Evolutionary conservation across 1,140 invertebrate species (phyloP).

Genomic region (Phthorimaea operculella): DNA sequence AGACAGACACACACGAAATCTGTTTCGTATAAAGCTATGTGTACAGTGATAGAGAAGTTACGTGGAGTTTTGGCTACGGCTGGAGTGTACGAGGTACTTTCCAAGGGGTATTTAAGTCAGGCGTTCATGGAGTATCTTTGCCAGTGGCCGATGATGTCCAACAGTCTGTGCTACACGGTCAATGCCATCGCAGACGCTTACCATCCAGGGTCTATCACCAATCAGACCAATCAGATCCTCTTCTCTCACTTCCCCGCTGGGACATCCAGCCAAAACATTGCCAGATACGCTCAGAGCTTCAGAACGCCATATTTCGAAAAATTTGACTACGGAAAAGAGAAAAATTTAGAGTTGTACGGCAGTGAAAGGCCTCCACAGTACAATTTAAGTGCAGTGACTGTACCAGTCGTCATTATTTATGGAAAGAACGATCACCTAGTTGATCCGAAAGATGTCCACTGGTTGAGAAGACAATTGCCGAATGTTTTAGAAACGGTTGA

Average conservation of each 20-base stretch:
- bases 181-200: constrained; percentile 15
- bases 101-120: constrained; percentile 26
- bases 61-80: constrained; percentile 15
- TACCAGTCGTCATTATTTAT: constrained; percentile 49
- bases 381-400: constrained; percentile 61
- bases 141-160: constrained; percentile 18
- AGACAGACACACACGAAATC: constrained; percentile 37
- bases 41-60: constrained; percentile 11
- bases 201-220: constrained; percentile 33
- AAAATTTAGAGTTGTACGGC: constrained; percentile 65
- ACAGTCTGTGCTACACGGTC: constrained; percentile 22
- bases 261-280: constrained; percentile 75
- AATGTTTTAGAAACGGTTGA: constrained; percentile 34
- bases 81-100: constrained; percentile 30
- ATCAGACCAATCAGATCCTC: constrained; percentile 21
- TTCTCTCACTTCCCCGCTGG: constrained; percentile 78
- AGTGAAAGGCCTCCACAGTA: constrained; percentile 60
- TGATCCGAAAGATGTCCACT: constrained; percentile 36
- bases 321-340: constrained; percentile 65
- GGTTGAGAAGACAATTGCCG: constrained; percentile 33
- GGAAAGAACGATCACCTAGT: constrained; percentile 47
- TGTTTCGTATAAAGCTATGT: constrained; percentile 16
- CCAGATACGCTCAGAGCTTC: constrained; percentile 71
- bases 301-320: constrained; percentile 48
- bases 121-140: constrained; percentile 33